A percentile compares a stretch with the other conserved stretches of the same genome.
Conservation (phyloP, 2,113 vertebrate species). For the Lipophrys pholis region DNA sequence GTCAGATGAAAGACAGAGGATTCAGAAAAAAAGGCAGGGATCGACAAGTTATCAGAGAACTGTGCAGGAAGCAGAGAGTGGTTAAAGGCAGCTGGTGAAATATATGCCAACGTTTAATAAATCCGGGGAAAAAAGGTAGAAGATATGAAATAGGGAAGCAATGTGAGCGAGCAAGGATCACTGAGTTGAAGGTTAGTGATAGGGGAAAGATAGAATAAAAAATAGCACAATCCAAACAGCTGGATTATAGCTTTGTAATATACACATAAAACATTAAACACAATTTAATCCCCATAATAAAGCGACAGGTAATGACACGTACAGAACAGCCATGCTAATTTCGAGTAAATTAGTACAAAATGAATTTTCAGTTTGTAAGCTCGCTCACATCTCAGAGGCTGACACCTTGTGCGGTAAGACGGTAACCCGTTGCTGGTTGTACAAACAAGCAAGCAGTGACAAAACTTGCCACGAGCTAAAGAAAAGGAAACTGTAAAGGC, state of each 20-base stretch:
- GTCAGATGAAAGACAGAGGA: background rate
- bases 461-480: conserved; percentile 40
- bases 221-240: conserved; percentile 28
- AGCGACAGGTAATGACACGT: background rate
- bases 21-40: background rate
- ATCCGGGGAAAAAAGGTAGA: background rate
- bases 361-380: background rate
- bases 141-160: background rate
- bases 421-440: too few species aligned
- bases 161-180: conserved; percentile 11
- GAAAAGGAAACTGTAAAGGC: conserved; percentile 30
- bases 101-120: conserved; percentile 11
- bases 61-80: conserved; percentile 1
- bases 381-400: conserved; percentile 3
- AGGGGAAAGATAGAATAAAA: conserved; percentile 4
- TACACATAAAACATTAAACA: background rate
- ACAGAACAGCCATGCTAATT: background rate
- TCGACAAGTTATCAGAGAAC: conserved; percentile 2
- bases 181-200: conserved; percentile 6
- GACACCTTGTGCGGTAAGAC: conserved; percentile 1
- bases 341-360: background rate
- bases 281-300: background rate
- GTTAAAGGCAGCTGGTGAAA: conserved; percentile 1
- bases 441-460: conserved; percentile 25
- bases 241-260: conserved; percentile 8